Conservation (phyloP, 2,113 vertebrate species). For the Pygathrix nemaeus region DNA sequence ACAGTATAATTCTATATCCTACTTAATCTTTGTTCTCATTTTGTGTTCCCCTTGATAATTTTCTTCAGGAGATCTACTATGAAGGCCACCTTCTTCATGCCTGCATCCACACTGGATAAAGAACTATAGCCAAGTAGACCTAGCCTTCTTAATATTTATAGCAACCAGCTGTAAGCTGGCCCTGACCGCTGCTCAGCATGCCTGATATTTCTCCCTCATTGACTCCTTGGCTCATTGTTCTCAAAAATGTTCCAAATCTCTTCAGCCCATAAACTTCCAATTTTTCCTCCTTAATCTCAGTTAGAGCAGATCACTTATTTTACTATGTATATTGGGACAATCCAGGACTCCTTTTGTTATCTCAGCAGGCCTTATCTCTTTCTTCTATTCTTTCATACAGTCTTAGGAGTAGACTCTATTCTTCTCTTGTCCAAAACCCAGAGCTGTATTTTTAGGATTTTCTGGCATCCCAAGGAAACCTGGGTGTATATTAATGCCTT, state of each 20-base stretch:
- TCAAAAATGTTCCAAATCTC: constrained; percentile 57
- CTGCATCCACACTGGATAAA: not conserved
- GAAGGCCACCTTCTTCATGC: not conserved
- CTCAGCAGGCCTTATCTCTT: not conserved
- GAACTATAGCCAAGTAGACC: not conserved
- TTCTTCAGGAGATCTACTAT: not conserved
- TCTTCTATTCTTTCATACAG: not conserved
- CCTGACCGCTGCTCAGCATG: constrained; percentile 38
- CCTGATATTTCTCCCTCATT: constrained; percentile 72
- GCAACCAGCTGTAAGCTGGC: constrained; percentile 53
- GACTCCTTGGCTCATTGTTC: constrained; percentile 57
- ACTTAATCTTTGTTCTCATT: not conserved
- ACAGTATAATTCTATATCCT: not conserved
- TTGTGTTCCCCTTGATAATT: not conserved
- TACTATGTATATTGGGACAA: not conserved
- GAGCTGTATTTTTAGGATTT: not conserved
- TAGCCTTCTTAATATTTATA: constrained; percentile 23
- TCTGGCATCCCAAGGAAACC: not conserved
- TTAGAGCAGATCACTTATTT: not conserved
- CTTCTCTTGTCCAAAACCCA: not conserved
- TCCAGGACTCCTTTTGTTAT: not conserved
- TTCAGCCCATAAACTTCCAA: constrained; percentile 4
- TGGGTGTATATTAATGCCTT: not conserved
- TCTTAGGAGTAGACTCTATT: not conserved
- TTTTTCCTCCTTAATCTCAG: not conserved